These are phyloP conservation scores for Meandrina meandrites DNA, from an alignment of 92 coral and sea anemone species.

Conservation along the genomic window DNA sequence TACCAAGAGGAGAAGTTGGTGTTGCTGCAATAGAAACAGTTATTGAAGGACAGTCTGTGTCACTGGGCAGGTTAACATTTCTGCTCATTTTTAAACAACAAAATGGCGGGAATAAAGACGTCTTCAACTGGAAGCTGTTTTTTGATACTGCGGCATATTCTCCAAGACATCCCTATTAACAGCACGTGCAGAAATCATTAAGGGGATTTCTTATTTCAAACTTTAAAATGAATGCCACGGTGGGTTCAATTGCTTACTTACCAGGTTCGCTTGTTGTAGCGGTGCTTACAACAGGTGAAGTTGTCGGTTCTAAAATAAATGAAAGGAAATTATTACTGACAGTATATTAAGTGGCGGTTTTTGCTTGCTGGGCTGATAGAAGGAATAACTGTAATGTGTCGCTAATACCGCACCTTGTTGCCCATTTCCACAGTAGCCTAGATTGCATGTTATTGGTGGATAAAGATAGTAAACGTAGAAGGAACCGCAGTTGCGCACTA, in stretches of 20 bases:
- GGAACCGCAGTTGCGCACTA: slow-evolving; percentile 15
- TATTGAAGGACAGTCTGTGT: no score
- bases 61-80: no score
- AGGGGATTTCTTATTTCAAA: no score
- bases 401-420: neutral
- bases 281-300: slow-evolving; percentile 3
- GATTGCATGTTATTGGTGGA: slow-evolving; percentile 6
- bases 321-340: neutral
- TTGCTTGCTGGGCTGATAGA: neutral
- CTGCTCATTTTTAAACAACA: no score
- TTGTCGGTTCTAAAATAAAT: slow-evolving; percentile 13
- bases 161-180: no score
- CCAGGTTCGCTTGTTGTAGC: slow-evolving; percentile 5
- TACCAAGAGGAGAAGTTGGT: neutral
- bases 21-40: neutral
- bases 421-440: slow-evolving; percentile 30
- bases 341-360: neutral
- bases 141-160: no score
- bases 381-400: neutral
- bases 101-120: no score
- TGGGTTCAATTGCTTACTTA: no score
- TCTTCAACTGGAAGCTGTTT: no score
- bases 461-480: slow-evolving; percentile 18
- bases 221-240: no score
- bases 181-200: no score